phyloP scores from a whole-genome alignment of 2,888 invertebrate genomes.

The Drosophila ochracea region DNA sequence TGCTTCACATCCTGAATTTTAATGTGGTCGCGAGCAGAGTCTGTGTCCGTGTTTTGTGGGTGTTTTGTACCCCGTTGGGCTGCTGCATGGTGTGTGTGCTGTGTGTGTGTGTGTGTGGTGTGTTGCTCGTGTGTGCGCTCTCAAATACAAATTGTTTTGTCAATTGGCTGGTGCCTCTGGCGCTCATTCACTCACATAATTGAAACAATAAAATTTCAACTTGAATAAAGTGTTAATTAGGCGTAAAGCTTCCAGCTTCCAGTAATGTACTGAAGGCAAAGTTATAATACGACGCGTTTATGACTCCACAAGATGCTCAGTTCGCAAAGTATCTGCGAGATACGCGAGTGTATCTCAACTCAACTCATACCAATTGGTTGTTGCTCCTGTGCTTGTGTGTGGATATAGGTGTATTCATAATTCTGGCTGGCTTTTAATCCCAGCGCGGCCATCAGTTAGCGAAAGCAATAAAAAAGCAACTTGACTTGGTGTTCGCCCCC shows the following conservation, averaged over 20 bases:
- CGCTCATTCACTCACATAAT: slow-evolving; percentile 62
- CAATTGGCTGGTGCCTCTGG: slow-evolving; percentile 49
- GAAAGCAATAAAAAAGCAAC: slow-evolving; percentile 72
- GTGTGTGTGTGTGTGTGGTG: slow-evolving; percentile 1
- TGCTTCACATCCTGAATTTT: slow-evolving; percentile 77
- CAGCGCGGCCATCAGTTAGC: slow-evolving; percentile 53
- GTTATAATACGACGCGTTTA: slow-evolving; percentile 69
- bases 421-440: slow-evolving; percentile 41
- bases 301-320: slow-evolving; percentile 68
- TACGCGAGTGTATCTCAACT: slow-evolving; percentile 34
- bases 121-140: slow-evolving; percentile 24
- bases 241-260: slow-evolving; percentile 62
- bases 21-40: slow-evolving; percentile 55
- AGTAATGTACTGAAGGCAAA: slow-evolving; percentile 62
- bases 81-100: slow-evolving; percentile 20
- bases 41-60: slow-evolving; percentile 12
- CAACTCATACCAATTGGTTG: neutral
- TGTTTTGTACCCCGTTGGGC: slow-evolving; percentile 33
- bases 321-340: slow-evolving; percentile 59
- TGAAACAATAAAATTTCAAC: slow-evolving; percentile 73
- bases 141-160: slow-evolving; percentile 61
- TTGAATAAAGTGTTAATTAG: slow-evolving; percentile 78
- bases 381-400: neutral
- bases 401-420: slow-evolving; percentile 32
- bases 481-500: slow-evolving; percentile 51